Evolutionary conservation across 2,113 vertebrate genomes (phyloP).

Genomic region (Microtus pennsylvanicus): DNA sequence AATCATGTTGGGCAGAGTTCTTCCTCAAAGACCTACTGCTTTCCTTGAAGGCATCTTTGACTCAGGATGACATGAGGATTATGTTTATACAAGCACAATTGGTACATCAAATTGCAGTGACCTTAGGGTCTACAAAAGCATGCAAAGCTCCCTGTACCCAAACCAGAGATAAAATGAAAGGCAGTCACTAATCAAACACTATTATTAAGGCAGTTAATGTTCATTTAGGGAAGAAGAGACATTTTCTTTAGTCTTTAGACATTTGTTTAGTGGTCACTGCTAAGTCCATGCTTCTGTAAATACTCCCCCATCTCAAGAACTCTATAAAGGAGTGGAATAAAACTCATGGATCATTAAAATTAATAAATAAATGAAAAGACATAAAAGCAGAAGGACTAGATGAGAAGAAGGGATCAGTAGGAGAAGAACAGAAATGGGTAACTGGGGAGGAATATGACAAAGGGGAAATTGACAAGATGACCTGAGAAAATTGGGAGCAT

Average conservation of each 20-base stretch:
- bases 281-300: neutral
- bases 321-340: too few relatives aligned
- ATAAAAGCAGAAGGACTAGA: neutral
- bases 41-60: neutral
- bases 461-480: too few relatives aligned
- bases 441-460: neutral
- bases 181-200: neutral
- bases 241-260: neutral
- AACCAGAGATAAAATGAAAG: neutral
- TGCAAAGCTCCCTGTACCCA: neutral
- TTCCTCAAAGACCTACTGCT: slow-evolving; percentile 29
- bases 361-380: neutral
- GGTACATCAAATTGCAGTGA: neutral
- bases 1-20: slow-evolving; percentile 10
- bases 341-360: neutral
- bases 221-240: neutral
- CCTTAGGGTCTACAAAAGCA: neutral
- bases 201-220: neutral
- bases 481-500: too few relatives aligned
- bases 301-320: neutral
- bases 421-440: neutral
- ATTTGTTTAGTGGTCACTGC: neutral
- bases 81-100: neutral
- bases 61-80: slow-evolving; percentile 6
- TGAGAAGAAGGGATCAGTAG: neutral